Conservation (phyloP, 2,888 invertebrate genomes). For the Idaea dimidiata region DNA sequence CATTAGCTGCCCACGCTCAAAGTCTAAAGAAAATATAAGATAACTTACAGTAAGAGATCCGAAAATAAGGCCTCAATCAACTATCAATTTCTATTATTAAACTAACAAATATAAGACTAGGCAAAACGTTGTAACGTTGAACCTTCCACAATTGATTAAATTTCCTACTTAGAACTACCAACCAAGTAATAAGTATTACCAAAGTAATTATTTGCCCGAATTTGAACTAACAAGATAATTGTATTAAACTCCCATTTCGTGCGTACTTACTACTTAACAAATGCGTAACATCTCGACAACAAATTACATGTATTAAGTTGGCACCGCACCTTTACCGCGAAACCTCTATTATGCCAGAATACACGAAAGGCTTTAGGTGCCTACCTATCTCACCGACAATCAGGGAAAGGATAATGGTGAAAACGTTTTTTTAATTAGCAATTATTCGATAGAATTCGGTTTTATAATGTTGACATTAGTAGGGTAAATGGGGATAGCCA, state of each 20-base stretch:
- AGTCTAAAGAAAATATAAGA: too few relatives aligned
- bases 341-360: constrained; percentile 16
- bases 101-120: too few relatives aligned
- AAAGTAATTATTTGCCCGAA: constrained; percentile 7
- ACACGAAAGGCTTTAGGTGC: not conserved
- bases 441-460: not conserved
- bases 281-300: constrained; percentile 26
- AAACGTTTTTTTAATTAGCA: constrained; percentile 1
- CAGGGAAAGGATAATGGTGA: not conserved
- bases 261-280: constrained; percentile 20
- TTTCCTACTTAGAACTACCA: not conserved
- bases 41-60: too few relatives aligned
- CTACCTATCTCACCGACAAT: constrained; percentile 7
- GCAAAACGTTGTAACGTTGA: too few relatives aligned
- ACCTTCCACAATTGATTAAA: not conserved
- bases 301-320: constrained; percentile 22
- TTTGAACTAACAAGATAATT: constrained; percentile 25
- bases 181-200: not conserved
- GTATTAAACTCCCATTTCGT: constrained; percentile 16
- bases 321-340: constrained; percentile 16
- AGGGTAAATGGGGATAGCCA: not conserved
- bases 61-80: too few relatives aligned
- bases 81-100: too few relatives aligned
- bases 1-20: too few relatives aligned
- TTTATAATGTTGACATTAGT: not conserved